Percentiles rank a stretch among this genome's conserved stretches.
Evolutionary conservation across 2,888 invertebrate genomes (phyloP).

Genomic region (Hypercompe scribonia): DNA sequence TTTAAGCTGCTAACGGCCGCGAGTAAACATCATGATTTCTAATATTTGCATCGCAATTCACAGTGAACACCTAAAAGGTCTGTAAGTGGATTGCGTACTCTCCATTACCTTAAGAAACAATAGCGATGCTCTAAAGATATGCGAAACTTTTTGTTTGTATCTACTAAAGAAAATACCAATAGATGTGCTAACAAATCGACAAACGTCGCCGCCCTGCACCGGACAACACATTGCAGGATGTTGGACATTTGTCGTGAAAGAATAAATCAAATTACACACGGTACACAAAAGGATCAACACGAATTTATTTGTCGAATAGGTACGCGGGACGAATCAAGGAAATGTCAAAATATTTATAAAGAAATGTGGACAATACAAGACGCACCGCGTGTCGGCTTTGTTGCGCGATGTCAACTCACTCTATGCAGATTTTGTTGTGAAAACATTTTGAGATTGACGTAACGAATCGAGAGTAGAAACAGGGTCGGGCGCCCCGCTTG

Average conservation of each 20-base stretch:
- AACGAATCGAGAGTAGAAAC: constrained; percentile 76
- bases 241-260: constrained; percentile 78
- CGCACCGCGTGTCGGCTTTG: constrained; percentile 78
- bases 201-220: constrained; percentile 71
- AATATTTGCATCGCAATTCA: constrained; percentile 66
- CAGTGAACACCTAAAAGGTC: constrained; percentile 54
- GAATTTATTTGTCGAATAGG: constrained; percentile 81
- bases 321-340: constrained; percentile 80
- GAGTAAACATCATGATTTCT: constrained; percentile 50
- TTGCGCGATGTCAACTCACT: constrained; percentile 82
- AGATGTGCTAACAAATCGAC: constrained; percentile 82
- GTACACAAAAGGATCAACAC: constrained; percentile 81
- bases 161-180: constrained; percentile 76
- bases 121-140: constrained; percentile 64
- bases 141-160: constrained; percentile 74
- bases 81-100: constrained; percentile 55
- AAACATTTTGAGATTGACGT: constrained; percentile 83
- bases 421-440: constrained; percentile 81
- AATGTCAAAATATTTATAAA: constrained; percentile 87
- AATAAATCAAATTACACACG: constrained; percentile 85
- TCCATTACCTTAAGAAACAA: constrained; percentile 58
- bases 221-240: constrained; percentile 72
- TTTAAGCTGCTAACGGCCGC: constrained; percentile 31
- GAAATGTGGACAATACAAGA: constrained; percentile 79
- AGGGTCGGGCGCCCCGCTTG: constrained; percentile 77